These are phyloP conservation scores for Parazoanthus atlanticus DNA, from an alignment of 92 coral and sea anemone species.

Conservation along the genomic window DNA sequence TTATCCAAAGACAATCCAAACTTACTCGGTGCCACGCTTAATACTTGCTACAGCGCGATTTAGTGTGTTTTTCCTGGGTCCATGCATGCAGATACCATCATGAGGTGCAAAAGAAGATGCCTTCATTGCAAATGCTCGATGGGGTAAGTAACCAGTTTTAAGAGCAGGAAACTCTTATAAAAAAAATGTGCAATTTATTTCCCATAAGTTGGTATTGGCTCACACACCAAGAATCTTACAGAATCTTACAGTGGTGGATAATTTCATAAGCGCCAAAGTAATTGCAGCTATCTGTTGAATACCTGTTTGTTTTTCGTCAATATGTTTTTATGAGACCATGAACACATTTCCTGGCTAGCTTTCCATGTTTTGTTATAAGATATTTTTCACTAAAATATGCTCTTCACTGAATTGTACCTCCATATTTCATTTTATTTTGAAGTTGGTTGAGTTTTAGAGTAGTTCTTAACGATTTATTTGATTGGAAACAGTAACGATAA, in stretches of 20 bases:
- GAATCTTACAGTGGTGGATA: no score
- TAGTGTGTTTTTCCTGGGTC: not conserved
- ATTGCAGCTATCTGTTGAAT: not conserved
- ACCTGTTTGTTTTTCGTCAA: not conserved
- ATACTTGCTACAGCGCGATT: not conserved
- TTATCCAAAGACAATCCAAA: no score
- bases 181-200: not conserved
- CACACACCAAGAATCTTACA: not conserved
- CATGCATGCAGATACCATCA: conserved; percentile 66
- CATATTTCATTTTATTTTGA: not conserved
- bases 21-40: not conserved
- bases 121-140: conserved; percentile 80
- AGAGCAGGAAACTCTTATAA: not conserved
- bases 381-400: no score
- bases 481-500: no score
- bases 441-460: not conserved
- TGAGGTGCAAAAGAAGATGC: conserved; percentile 64
- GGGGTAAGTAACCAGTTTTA: conserved; percentile 58
- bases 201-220: no score
- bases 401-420: not conserved
- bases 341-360: not conserved
- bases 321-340: not conserved
- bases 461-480: not conserved
- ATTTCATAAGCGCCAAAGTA: not conserved
- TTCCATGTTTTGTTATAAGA: no score